Conservation (phyloP, 1,140 invertebrate species). For the Caligus rogercresseyi region DNA sequence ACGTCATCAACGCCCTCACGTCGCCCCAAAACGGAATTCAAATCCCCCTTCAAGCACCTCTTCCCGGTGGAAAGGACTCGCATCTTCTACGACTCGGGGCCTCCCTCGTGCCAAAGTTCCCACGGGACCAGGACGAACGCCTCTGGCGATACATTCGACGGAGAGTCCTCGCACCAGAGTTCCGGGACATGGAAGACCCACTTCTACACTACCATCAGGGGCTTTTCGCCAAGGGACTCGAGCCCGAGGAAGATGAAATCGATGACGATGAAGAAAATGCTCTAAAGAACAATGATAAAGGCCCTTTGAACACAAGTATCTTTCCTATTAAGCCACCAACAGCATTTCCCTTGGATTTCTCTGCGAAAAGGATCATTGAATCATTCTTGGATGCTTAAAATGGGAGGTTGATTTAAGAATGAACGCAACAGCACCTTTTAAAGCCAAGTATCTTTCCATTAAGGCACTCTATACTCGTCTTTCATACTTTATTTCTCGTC, state of each 20-base stretch:
- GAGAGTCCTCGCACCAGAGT: not conserved
- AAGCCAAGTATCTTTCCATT: no score
- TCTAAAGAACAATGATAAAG: not conserved
- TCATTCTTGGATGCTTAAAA: no score
- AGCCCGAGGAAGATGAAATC: conserved; percentile 7
- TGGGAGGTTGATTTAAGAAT: no score
- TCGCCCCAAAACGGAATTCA: conserved; percentile 1
- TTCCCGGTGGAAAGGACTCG: not conserved
- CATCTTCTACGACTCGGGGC: not conserved
- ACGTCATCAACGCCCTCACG: conserved; percentile 47
- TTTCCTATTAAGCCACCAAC: not conserved
- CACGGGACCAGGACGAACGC: conserved; percentile 2
- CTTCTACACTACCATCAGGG: not conserved
- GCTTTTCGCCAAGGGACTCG: not conserved
- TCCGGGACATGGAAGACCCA: not conserved
- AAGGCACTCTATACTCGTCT: no score
- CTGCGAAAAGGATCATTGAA: no score
- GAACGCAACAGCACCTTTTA: no score
- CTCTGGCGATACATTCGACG: conserved; percentile 18
- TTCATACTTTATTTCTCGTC: no score
- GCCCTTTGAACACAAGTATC: not conserved
- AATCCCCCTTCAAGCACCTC: not conserved
- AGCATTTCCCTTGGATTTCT: not conserved
- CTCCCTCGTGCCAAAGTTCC: not conserved
- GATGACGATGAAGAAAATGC: conserved; percentile 19